phyloP scores from a whole-genome alignment of 2,888 invertebrate genomes.

The Campaea margaritaria region DNA sequence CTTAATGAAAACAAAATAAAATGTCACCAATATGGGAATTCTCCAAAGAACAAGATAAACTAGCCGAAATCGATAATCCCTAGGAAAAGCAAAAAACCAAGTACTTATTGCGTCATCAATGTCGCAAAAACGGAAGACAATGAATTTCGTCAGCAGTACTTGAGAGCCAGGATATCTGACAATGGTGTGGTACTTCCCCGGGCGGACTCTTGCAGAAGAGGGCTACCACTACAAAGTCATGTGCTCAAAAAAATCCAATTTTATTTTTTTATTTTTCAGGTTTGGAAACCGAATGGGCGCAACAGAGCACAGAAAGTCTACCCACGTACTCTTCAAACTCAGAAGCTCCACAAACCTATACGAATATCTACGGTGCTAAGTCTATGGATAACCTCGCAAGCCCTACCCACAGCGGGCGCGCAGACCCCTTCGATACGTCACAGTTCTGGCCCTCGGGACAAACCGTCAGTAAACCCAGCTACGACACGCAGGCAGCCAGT shows the following conservation, averaged over 20 bases:
- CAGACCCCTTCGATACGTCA: slow-evolving; percentile 36
- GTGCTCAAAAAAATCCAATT: background rate
- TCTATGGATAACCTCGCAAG: slow-evolving; percentile 71
- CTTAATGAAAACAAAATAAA: no score
- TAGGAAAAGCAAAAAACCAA: no score
- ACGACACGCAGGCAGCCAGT: slow-evolving; percentile 24
- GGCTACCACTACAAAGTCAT: no score
- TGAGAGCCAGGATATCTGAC: no score
- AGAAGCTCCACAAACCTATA: slow-evolving; percentile 49
- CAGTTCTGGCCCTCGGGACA: slow-evolving; percentile 65
- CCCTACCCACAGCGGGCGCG: slow-evolving; percentile 43
- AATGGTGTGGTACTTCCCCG: no score
- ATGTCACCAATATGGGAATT: no score
- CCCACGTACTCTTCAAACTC: slow-evolving; percentile 60
- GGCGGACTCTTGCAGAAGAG: no score
- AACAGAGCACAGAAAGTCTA: slow-evolving; percentile 73
- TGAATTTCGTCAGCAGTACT: no score
- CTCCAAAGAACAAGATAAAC: no score
- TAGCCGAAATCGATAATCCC: no score
- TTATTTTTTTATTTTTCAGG: slow-evolving; percentile 51
- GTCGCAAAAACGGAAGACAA: no score
- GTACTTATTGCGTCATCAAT: no score
- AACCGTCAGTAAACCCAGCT: slow-evolving; percentile 31
- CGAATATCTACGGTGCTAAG: slow-evolving; percentile 71
- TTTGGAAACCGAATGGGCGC: slow-evolving; percentile 69